phyloP scores from a whole-genome alignment of 1,140 invertebrate genomes.

The Hormaphis cornu region DNA sequence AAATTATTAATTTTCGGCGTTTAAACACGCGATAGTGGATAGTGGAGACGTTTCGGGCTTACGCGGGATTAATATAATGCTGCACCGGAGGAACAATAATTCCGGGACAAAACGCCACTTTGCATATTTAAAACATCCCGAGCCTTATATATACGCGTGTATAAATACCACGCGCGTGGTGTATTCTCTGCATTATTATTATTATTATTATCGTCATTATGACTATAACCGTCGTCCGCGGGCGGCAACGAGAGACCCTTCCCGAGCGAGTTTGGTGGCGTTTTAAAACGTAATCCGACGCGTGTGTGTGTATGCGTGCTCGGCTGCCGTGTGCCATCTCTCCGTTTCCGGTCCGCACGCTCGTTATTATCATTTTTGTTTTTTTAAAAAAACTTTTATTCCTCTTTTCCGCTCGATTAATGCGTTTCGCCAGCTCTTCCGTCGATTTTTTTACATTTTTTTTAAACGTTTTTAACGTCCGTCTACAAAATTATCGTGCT shows the following conservation, averaged over 20 bases:
- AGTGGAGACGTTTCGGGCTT: conserved; percentile 5
- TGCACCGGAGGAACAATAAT: conserved; percentile 26
- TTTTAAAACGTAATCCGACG: not conserved
- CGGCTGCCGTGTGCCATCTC: not conserved
- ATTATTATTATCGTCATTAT: conserved; percentile 13
- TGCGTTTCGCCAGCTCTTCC: no score
- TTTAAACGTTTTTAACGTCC: no score
- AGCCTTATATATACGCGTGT: conserved; percentile 17
- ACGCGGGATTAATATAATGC: conserved; percentile 19
- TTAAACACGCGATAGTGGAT: conserved; percentile 1
- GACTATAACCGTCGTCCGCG: not conserved
- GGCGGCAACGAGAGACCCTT: no score
- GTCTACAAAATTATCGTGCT: no score
- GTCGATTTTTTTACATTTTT: no score
- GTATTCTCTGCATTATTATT: conserved; percentile 7
- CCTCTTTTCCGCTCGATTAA: no score
- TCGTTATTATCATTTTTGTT: no score
- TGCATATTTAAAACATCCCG: conserved; percentile 28
- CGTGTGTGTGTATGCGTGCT: not conserved
- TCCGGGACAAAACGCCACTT: conserved; percentile 28
- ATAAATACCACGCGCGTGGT: conserved; percentile 18
- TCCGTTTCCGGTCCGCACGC: no score
- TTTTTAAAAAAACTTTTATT: no score
- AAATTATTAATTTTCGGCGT: conserved; percentile 27
- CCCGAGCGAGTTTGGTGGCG: not conserved